phyloP scores from a whole-genome alignment of 2,888 invertebrate genomes.

The Eilema sororculum region DNA sequence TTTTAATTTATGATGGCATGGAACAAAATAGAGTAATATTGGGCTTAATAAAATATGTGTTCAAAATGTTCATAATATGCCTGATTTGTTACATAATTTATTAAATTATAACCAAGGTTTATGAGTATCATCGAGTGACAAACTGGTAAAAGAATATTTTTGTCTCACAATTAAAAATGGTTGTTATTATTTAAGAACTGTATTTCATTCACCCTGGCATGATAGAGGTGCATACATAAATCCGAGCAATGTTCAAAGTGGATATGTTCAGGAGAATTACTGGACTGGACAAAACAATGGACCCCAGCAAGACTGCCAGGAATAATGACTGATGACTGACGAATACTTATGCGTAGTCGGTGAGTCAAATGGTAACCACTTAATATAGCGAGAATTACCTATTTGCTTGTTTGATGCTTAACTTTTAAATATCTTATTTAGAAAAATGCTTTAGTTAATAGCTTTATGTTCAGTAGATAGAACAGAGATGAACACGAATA shows the following conservation, averaged over 20 bases:
- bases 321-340: not conserved
- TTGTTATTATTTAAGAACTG: slow-evolving; percentile 66
- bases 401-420: not conserved
- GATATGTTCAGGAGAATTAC: not conserved
- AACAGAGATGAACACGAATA: not conserved
- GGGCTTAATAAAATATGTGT: slow-evolving; percentile 44
- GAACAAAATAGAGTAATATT: slow-evolving; percentile 37
- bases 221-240: not conserved
- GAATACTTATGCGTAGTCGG: not conserved
- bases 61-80: slow-evolving; percentile 39
- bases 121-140: slow-evolving; percentile 55
- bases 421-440: not conserved
- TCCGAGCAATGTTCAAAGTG: not conserved
- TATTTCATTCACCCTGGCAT: slow-evolving; percentile 51
- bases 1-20: slow-evolving; percentile 42
- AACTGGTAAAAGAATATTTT: slow-evolving; percentile 71
- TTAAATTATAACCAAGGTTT: slow-evolving; percentile 54
- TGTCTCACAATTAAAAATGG: slow-evolving; percentile 70
- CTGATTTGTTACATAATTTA: slow-evolving; percentile 51
- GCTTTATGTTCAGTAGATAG: too few species aligned
- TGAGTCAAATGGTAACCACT: not conserved
- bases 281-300: not conserved
- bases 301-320: not conserved
- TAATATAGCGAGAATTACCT: not conserved
- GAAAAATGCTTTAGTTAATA: not conserved